phyloP scores from a whole-genome alignment of 2,113 vertebrate genomes.

The Caracal caracal region DNA sequence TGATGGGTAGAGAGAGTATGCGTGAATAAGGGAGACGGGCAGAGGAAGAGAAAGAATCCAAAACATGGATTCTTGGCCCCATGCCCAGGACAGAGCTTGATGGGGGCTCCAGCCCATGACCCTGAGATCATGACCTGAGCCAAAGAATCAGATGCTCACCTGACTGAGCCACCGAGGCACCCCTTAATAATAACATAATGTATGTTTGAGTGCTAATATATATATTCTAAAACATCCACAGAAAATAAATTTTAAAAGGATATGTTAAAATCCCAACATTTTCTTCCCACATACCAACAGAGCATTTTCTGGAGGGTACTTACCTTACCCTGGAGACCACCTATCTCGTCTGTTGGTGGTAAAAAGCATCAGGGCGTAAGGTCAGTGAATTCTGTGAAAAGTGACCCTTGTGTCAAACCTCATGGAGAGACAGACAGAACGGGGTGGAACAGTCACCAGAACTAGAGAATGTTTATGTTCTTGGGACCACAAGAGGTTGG shows the following conservation, averaged over 20 bases:
- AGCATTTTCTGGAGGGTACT: background rate
- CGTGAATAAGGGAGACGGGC: too few species aligned
- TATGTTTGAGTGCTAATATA: background rate
- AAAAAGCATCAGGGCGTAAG: background rate
- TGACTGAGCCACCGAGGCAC: too few species aligned
- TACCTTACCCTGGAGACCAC: background rate
- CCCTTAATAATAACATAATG: too few species aligned
- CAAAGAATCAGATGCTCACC: too few species aligned
- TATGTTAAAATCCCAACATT: background rate
- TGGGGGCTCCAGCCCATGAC: too few species aligned
- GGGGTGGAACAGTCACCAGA: background rate
- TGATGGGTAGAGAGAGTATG: background rate
- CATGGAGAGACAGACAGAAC: background rate
- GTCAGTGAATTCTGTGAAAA: background rate
- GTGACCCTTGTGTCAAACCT: background rate
- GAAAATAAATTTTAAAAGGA: background rate
- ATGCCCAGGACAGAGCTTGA: too few species aligned
- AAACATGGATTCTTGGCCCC: too few species aligned
- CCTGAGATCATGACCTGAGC: too few species aligned
- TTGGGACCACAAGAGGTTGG: background rate
- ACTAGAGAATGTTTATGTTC: background rate
- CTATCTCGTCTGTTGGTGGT: background rate
- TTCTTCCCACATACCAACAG: background rate
- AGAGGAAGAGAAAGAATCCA: too few species aligned
- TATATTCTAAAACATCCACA: background rate